These are phyloP conservation scores for Podocnemis expansa DNA, from an alignment of 2,113 vertebrate species.

Conservation along the genomic window DNA sequence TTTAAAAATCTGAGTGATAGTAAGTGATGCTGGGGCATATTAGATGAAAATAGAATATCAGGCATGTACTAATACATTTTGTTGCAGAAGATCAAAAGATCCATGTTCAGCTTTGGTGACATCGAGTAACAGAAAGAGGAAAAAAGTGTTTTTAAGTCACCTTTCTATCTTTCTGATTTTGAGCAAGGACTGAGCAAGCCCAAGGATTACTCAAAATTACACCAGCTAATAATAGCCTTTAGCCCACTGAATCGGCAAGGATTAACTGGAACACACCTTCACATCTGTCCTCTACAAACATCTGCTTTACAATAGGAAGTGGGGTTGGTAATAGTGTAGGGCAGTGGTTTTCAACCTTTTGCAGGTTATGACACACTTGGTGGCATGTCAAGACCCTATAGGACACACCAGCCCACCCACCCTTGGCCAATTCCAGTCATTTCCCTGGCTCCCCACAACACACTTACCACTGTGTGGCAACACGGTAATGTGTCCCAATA, in stretches of 20 bases:
- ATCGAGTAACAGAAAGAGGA: neutral
- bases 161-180: neutral
- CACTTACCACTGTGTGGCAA: too few relatives aligned
- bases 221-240: neutral
- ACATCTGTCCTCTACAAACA: neutral
- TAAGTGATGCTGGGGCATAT: neutral
- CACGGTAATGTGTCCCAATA: too few relatives aligned
- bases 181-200: neutral
- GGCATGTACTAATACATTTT: neutral
- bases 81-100: neutral
- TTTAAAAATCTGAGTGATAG: neutral
- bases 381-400: too few relatives aligned
- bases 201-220: neutral
- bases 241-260: neutral
- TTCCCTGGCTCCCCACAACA: too few relatives aligned
- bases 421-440: too few relatives aligned
- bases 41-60: neutral
- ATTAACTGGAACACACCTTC: neutral
- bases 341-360: too few relatives aligned
- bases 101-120: accelerated
- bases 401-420: too few relatives aligned
- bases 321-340: too few relatives aligned
- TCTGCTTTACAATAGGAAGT: neutral
- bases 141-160: neutral
- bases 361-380: too few relatives aligned